These are phyloP conservation scores for Malthinus flaveolus DNA, from an alignment of 2,888 invertebrate species.

Conservation along the genomic window DNA sequence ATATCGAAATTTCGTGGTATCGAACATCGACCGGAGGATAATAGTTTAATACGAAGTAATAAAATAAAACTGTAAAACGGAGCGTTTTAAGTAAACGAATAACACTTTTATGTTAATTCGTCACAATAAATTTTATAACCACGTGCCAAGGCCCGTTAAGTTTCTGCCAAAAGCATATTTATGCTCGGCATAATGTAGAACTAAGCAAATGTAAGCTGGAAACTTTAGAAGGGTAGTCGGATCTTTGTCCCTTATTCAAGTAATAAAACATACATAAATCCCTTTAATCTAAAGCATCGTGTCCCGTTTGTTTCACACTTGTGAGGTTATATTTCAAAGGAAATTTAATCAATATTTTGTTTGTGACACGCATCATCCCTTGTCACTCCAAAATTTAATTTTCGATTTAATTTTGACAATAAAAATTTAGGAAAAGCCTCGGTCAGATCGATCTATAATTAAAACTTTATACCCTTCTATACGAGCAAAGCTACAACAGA, in stretches of 20 bases:
- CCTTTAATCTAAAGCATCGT: conserved; percentile 34
- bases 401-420: neutral
- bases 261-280: conserved; percentile 37
- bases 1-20: no score
- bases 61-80: conserved; percentile 9
- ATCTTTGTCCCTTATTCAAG: conserved; percentile 32
- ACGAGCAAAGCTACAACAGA: neutral
- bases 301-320: conserved; percentile 27
- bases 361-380: conserved; percentile 7
- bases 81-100: conserved; percentile 13
- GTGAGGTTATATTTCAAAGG: conserved; percentile 19
- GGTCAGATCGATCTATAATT: no score
- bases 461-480: no score
- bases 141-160: conserved; percentile 24
- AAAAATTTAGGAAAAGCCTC: no score
- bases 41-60: no score
- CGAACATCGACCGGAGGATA: no score
- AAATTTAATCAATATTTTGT: conserved; percentile 20
- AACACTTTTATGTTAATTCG: conserved; percentile 19
- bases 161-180: conserved; percentile 26
- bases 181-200: conserved; percentile 21
- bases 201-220: conserved; percentile 26
- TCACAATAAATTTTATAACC: conserved; percentile 25
- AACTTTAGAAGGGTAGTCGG: conserved; percentile 31
- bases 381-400: neutral